Base-by-base conservation (phyloP, 2,888 invertebrate species). In the Campopleginae sp. region DNA sequence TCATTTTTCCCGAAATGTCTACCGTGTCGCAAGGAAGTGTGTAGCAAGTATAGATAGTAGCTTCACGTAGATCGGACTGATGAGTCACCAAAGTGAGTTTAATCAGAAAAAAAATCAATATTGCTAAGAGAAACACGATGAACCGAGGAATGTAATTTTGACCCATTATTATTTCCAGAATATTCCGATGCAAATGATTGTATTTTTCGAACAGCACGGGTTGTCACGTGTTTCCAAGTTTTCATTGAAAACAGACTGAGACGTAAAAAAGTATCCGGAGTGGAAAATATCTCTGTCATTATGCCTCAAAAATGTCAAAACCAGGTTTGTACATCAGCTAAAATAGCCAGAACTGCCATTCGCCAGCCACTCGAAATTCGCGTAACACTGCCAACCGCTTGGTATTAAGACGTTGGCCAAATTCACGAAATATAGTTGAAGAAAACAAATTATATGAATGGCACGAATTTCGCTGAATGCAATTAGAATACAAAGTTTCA, bases 301-400 rank as follows among this genome's bases (percentile, higher is more conserved):
- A 6, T 27, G 1, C 27, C 14, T 27, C 14, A 27, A 27, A 58
- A 27, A 27, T 27, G 58, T 58, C 58, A 58, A 58, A 14, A 27
- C 58, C 58, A 58, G 58, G 27, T 58, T 58, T 14, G 58, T 14
- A 27, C 58, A 58, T 58, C 58, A 1, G 12, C 27, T 27, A 14
- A 58, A 58, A 58, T 58, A 58, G 58, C 58, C 27, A 27, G 27
- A 58, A 58, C 58, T 27, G 58, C 27, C 58, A 27, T 27, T 27
- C 6, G 58, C 27, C 58, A 23, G 27, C 27, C 27, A 14, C 27
- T 58, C 14, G 12, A 14, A 58, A 58, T 58, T 27, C 27, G 58
- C 27, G 27, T 23, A 58, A 27, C 27, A 14, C 14, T 27, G 58
- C 14, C 27, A 58, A 27, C 23, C 8, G 27, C 5, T 58, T 58